Conservation (phyloP, 2,888 invertebrate genomes). For the Furcula furcula region DNA sequence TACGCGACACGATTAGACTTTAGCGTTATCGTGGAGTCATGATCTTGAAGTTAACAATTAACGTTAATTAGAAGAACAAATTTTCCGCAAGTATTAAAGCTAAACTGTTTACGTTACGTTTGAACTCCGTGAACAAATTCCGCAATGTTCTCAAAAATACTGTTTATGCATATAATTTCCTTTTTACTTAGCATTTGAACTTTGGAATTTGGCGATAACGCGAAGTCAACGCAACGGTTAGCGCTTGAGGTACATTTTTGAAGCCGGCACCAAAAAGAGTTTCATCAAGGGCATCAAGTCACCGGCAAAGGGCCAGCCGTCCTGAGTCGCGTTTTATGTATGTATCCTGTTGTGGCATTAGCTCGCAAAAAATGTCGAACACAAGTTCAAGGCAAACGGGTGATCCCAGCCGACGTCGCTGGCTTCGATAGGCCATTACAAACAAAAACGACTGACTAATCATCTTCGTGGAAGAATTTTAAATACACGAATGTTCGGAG, state of each 20-base stretch:
- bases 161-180: conserved; percentile 1
- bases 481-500: not conserved
- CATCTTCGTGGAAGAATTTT: not conserved
- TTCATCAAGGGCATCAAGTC: conserved; percentile 66
- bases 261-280: conserved; percentile 33
- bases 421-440: conserved; percentile 21
- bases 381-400: conserved; percentile 77
- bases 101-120: conserved; percentile 11
- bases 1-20: conserved; percentile 47
- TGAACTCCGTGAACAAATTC: conserved; percentile 7
- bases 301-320: conserved; percentile 52
- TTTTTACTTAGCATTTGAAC: not conserved
- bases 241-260: conserved; percentile 13
- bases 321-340: conserved; percentile 38
- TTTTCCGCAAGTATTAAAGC: conserved; percentile 15
- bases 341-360: conserved; percentile 69
- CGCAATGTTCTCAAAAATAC: conserved; percentile 5
- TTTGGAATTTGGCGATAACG: not conserved
- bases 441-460: conserved; percentile 27
- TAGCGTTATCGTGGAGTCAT: conserved; percentile 35
- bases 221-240: not conserved
- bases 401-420: conserved; percentile 46
- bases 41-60: conserved; percentile 27
- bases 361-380: conserved; percentile 73
- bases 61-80: conserved; percentile 18